Evolutionary conservation across 2,113 vertebrate genomes (phyloP).

Genomic region (Clinocottus analis): DNA sequence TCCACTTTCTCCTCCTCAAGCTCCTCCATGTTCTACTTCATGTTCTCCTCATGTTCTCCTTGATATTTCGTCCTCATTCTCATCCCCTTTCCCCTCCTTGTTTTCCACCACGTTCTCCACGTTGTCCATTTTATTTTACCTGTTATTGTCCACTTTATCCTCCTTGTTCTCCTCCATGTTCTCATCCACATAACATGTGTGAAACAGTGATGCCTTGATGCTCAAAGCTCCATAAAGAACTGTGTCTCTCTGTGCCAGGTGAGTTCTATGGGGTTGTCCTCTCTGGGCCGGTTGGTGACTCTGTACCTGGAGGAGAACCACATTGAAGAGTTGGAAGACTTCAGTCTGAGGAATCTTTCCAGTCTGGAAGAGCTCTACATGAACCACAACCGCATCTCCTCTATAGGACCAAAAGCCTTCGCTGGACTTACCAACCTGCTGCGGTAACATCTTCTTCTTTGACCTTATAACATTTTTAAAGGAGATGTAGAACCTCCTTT

Average conservation of each 20-base stretch:
- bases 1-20: too few species aligned
- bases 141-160: too few species aligned
- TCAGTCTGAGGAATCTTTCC: slow-evolving; percentile 80
- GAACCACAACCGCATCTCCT: slow-evolving; percentile 87
- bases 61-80: neutral
- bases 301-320: slow-evolving; percentile 88
- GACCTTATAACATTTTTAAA: neutral
- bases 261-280: slow-evolving; percentile 75
- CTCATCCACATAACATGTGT: neutral
- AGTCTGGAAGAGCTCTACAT: slow-evolving; percentile 88
- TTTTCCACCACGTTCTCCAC: neutral
- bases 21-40: neutral
- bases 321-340: slow-evolving; percentile 83
- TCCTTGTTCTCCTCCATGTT: neutral
- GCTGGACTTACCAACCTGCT: slow-evolving; percentile 81
- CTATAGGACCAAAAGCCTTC: slow-evolving; percentile 84
- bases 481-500: neutral
- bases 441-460: slow-evolving; percentile 23
- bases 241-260: slow-evolving; percentile 44
- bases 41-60: neutral
- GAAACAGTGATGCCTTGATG: neutral
- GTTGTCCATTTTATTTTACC: too few species aligned
- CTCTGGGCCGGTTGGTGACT: slow-evolving; percentile 83
- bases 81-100: neutral
- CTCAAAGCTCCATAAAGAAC: neutral